These are phyloP conservation scores for Zootermopsis nevadensis DNA, from an alignment of 2,888 invertebrate species.

Conservation along the genomic window DNA sequence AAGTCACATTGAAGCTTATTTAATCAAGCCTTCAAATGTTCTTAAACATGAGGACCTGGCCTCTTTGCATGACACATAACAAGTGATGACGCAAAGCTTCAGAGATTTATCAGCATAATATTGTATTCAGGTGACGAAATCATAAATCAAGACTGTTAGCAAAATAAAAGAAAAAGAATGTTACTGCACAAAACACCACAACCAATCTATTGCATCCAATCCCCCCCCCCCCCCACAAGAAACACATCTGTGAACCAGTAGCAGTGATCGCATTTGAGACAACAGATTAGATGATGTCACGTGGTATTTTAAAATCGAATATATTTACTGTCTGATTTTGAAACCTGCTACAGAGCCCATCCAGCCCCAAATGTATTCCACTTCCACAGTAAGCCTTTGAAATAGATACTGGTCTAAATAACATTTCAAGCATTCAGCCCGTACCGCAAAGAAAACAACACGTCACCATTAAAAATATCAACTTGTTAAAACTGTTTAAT, in stretches of 20 bases:
- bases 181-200: not conserved
- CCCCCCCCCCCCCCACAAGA: not conserved
- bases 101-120: constrained; percentile 16
- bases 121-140: constrained; percentile 25
- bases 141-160: not conserved
- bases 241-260: not conserved
- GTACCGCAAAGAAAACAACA: no score
- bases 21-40: not conserved
- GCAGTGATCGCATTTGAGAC: constrained; percentile 12
- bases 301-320: constrained; percentile 10
- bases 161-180: not conserved
- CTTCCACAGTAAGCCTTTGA: no score
- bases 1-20: not conserved
- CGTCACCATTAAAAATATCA: no score
- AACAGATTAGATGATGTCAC: constrained; percentile 7
- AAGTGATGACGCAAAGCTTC: not conserved
- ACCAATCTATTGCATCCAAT: constrained; percentile 2
- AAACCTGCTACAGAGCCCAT: not conserved
- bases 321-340: not conserved
- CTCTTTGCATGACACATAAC: not conserved
- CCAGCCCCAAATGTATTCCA: no score
- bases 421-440: no score
- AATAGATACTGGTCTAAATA: no score
- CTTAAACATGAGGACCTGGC: not conserved
- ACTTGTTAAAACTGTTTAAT: no score